Evolutionary conservation across 1,140 invertebrate genomes (phyloP).

Genomic region (Phthorimaea operculella): DNA sequence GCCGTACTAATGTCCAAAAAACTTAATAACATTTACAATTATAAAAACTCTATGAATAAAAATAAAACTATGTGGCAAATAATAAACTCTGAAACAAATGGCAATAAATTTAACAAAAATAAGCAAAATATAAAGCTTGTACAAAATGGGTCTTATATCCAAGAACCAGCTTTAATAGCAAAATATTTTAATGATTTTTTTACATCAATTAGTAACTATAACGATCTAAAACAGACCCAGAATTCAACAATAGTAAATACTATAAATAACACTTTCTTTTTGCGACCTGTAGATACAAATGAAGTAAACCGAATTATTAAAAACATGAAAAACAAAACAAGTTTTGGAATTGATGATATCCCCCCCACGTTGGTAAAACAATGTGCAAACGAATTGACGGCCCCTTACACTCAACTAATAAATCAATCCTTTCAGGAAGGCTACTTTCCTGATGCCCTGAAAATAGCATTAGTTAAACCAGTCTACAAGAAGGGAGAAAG

Average conservation of each 20-base stretch:
- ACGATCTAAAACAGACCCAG: background rate
- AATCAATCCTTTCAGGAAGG: slow-evolving; percentile 7
- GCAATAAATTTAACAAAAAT: background rate
- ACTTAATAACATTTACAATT: slow-evolving; percentile 1
- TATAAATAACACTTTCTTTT: background rate
- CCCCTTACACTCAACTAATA: background rate
- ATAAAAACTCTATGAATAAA: slow-evolving; percentile 3
- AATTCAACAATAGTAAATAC: background rate
- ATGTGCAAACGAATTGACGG: background rate
- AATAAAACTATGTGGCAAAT: slow-evolving; percentile 4
- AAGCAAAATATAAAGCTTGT: background rate
- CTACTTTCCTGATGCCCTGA: slow-evolving; percentile 7
- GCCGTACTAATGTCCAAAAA: slow-evolving; percentile 2
- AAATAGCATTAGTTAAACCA: slow-evolving; percentile 6
- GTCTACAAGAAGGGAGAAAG: slow-evolving; percentile 9
- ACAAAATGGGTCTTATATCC: background rate
- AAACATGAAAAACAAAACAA: slow-evolving; percentile 6
- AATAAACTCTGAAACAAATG: background rate
- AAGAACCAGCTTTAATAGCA: background rate
- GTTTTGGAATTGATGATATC: slow-evolving; percentile 7
- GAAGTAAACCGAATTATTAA: background rate
- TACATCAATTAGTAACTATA: background rate
- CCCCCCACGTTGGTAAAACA: slow-evolving; percentile 5
- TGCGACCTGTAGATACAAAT: background rate
- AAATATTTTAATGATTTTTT: background rate